Percentiles rank a stretch among this genome's conserved stretches.
Evolutionary conservation across 2,888 invertebrate genomes (phyloP).

Genomic region (Eupithecia exiguata): DNA sequence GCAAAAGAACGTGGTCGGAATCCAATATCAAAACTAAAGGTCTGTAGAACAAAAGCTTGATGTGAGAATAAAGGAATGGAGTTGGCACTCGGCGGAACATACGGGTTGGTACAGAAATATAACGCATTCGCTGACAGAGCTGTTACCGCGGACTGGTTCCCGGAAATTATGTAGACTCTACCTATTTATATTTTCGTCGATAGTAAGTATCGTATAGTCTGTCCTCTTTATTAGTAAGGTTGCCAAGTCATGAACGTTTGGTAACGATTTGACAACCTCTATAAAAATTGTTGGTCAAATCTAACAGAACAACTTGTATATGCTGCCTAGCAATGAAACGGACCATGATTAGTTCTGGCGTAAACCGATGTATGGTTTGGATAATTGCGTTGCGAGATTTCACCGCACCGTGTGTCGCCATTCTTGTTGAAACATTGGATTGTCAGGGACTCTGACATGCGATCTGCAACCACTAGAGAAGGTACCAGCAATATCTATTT

Average conservation of each 20-base stretch:
- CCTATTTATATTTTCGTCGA: neutral
- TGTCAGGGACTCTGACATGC: slow-evolving; percentile 63
- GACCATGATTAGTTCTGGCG: neutral
- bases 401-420: slow-evolving; percentile 26
- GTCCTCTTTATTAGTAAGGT: neutral
- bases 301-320: neutral
- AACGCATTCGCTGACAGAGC: neutral
- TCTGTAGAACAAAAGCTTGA: slow-evolving; percentile 68
- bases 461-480: slow-evolving; percentile 45
- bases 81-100: slow-evolving; percentile 47
- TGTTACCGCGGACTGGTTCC: neutral
- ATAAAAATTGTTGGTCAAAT: neutral
- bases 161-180: neutral
- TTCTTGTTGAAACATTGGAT: slow-evolving; percentile 67
- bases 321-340: neutral
- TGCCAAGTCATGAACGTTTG: neutral
- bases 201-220: neutral
- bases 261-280: too few species aligned
- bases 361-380: neutral
- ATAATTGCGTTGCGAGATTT: slow-evolving; percentile 24
- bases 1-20: slow-evolving; percentile 58
- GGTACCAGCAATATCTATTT: slow-evolving; percentile 61
- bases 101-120: slow-evolving; percentile 7
- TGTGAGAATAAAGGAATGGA: slow-evolving; percentile 65
- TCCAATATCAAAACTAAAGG: slow-evolving; percentile 64